Conservation (phyloP, 2,888 invertebrate genomes). For the Phragmatobia fuliginosa region DNA sequence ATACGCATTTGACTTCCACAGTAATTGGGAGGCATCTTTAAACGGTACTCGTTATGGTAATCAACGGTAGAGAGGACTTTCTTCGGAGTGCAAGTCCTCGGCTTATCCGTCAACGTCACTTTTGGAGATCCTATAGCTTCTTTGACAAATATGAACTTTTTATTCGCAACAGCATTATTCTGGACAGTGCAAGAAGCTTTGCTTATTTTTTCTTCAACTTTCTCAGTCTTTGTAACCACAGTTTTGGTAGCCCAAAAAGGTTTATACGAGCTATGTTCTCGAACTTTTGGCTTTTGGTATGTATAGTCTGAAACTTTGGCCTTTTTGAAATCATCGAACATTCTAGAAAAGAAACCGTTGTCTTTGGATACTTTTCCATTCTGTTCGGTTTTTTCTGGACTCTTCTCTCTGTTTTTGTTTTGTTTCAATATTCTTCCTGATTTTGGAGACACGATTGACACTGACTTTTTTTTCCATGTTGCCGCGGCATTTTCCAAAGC, state of each 20-base stretch:
- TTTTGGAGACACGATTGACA: slow-evolving; percentile 75
- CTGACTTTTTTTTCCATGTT: slow-evolving; percentile 72
- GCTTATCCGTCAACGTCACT: slow-evolving; percentile 47
- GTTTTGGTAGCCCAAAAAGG: slow-evolving; percentile 78
- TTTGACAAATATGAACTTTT: slow-evolving; percentile 55
- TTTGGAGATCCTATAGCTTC: slow-evolving; percentile 57
- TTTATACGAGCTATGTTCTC: slow-evolving; percentile 70
- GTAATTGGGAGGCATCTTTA: slow-evolving; percentile 66
- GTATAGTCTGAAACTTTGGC: slow-evolving; percentile 74
- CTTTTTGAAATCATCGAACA: slow-evolving; percentile 72
- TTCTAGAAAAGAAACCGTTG: slow-evolving; percentile 64
- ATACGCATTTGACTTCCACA: slow-evolving; percentile 76
- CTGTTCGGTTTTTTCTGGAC: slow-evolving; percentile 30
- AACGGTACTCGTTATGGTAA: slow-evolving; percentile 60
- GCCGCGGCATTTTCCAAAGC: slow-evolving; percentile 57
- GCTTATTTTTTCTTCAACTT: slow-evolving; percentile 26
- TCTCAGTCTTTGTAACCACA: slow-evolving; percentile 33
- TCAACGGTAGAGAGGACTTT: slow-evolving; percentile 62
- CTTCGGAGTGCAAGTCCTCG: slow-evolving; percentile 31
- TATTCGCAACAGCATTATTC: slow-evolving; percentile 53
- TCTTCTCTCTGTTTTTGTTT: slow-evolving; percentile 37
- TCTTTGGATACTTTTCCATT: slow-evolving; percentile 31
- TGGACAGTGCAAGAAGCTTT: slow-evolving; percentile 46
- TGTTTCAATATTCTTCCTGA: slow-evolving; percentile 67
- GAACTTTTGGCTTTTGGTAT: slow-evolving; percentile 68